Percentiles rank a stretch among this genome's conserved stretches.
These are phyloP conservation scores for Hyles lineata DNA, from an alignment of 2,888 invertebrate species.

Conservation along the genomic window DNA sequence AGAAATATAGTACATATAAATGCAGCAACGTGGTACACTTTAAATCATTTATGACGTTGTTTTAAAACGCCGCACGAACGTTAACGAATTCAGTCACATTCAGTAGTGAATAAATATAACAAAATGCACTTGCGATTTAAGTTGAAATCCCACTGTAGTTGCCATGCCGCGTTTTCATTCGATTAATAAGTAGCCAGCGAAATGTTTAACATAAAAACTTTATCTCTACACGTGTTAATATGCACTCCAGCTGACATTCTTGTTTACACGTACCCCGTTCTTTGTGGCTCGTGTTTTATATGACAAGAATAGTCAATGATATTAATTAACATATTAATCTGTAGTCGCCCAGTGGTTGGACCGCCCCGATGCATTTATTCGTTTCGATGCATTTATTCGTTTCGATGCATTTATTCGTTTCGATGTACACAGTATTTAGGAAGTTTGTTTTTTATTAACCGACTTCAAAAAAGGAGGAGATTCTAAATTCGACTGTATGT, in stretches of 20 bases:
- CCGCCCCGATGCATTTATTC: too few relatives aligned
- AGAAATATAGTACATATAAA: not conserved
- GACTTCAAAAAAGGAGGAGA: too few relatives aligned
- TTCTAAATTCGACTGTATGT: too few relatives aligned
- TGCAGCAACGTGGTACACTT: not conserved
- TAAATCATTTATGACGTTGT: slow-evolving; percentile 24
- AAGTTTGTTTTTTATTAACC: too few relatives aligned
- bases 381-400: too few relatives aligned
- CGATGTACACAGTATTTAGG: too few relatives aligned
- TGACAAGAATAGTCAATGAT: not conserved
- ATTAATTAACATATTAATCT: too few relatives aligned
- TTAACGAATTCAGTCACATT: slow-evolving; percentile 24
- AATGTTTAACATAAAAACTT: slow-evolving; percentile 14
- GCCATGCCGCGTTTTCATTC: slow-evolving; percentile 6
- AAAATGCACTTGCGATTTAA: slow-evolving; percentile 24
- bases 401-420: too few relatives aligned
- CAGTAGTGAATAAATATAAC: slow-evolving; percentile 23
- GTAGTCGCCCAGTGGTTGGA: too few relatives aligned
- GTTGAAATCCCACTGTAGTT: slow-evolving; percentile 16
- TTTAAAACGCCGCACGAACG: slow-evolving; percentile 16
- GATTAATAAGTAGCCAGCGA: slow-evolving; percentile 28
- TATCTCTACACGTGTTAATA: not conserved
- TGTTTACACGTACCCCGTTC: not conserved
- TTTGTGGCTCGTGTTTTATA: not conserved
- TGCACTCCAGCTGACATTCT: not conserved